Base-by-base conservation (phyloP, 2,113 vertebrate genomes). In the Platichthys stellatus region DNA sequence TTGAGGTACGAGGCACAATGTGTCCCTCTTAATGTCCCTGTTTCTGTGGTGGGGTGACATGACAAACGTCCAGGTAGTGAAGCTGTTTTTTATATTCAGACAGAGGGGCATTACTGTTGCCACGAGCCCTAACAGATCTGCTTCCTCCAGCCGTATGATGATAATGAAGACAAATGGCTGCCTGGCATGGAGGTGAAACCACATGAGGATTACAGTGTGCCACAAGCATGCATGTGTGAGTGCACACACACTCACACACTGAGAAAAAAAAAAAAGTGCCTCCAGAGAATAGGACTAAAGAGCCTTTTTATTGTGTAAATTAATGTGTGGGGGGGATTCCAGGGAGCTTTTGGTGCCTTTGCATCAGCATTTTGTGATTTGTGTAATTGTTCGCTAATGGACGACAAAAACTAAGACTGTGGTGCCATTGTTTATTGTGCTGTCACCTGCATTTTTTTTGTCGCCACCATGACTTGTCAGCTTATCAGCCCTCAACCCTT, bases 151-250 rank as follows among this genome's bases (percentile, higher is more conserved):
- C 64, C 35, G 18, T 73, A 76, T 85, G 77, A 88, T 79, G 83
- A 83, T 89, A 93, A 93, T 88, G 86, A 90, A 87, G 86, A 92
- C 85, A 83, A 90, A 93, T 89, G 83, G 65, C 58, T 84, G 35
- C 45, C 73, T 77, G 82, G 74, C 74, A 85, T 84, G 69, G 64
- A 69, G 81, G 77, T 84, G 81, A 92, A 90, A 89, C 81, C 89
- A 72, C 84, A 74, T 13, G 54, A 70, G 88, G 85, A 90, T 92
- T 86, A 86, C 80, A 80, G 60, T 21, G 26, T 15, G 62, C 53
- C 45, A 63, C 69, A 78, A 62, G 63, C 45, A 56, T 38, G 61
- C 57, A n/a, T 72, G 71, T 18, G 53, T 21, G 53, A n/a, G 53
- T 54, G 53, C 8, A 12, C 54, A 23, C 51, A 61, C 57, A 59